Evolutionary conservation across 2,113 vertebrate genomes (phyloP).

Genomic region (human (Homo sapiens)): DNA sequence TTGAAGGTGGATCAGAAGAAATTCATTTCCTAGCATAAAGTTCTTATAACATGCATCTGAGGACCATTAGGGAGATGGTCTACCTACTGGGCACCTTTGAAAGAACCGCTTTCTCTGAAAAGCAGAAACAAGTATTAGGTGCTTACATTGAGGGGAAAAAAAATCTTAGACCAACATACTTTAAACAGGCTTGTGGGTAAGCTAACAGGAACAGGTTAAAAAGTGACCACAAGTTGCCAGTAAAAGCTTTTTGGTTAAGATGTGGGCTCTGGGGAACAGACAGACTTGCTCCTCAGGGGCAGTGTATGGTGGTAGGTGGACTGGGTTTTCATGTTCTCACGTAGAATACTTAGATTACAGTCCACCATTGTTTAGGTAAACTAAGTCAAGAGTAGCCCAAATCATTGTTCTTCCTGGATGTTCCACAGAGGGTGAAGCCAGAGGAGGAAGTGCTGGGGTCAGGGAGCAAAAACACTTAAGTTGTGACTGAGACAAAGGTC

Average conservation of each 20-base stretch:
- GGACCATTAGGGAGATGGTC: background rate
- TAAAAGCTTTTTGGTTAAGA: background rate
- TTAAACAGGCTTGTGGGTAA: background rate
- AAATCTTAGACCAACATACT: background rate
- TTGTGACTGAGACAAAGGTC: background rate
- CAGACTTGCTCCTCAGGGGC: background rate
- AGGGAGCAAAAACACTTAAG: background rate
- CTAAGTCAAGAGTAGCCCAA: background rate
- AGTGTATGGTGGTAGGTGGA: background rate
- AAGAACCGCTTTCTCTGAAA: background rate
- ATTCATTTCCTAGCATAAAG: conserved; percentile 7
- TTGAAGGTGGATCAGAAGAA: conserved; percentile 9
- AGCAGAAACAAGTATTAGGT: background rate
- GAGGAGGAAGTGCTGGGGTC: background rate
- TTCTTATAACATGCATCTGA: background rate
- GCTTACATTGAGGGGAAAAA: background rate
- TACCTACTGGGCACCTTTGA: background rate
- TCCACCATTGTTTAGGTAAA: background rate
- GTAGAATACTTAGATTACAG: background rate
- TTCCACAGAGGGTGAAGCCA: background rate
- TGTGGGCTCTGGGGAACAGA: background rate
- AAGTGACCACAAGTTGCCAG: background rate
- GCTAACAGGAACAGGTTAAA: background rate
- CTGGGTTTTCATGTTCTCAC: background rate
- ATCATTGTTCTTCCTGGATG: background rate